Conservation (phyloP, 2,888 invertebrate genomes). For the Tetramorium bicarinatum region DNA sequence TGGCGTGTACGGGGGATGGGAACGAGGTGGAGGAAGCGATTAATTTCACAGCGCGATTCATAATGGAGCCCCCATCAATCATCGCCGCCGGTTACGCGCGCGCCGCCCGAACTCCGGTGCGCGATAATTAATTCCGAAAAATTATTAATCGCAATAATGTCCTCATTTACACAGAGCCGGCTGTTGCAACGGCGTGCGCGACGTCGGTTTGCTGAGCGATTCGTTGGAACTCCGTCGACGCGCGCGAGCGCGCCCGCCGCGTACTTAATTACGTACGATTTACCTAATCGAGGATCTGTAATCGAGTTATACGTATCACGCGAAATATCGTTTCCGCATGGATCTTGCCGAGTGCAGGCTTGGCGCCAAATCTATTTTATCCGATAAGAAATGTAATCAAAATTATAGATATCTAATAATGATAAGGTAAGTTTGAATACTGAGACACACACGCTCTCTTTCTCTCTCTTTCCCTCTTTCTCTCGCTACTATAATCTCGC, state of each 20-base stretch:
- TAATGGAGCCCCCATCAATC: conserved; percentile 83
- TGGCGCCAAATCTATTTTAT: neutral
- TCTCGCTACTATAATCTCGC: neutral
- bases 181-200: conserved; percentile 58
- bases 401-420: neutral
- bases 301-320: conserved; percentile 41
- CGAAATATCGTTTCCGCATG: conserved; percentile 23
- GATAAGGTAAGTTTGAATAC: neutral
- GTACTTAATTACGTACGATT: conserved; percentile 69
- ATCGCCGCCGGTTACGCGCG: conserved; percentile 76
- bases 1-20: conserved; percentile 55
- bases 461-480: neutral
- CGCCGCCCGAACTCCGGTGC: conserved; percentile 68
- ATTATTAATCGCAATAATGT: conserved; percentile 83
- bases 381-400: conserved; percentile 7
- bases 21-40: conserved; percentile 74
- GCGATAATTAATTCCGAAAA: conserved; percentile 83
- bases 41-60: conserved; percentile 83
- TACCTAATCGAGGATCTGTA: conserved; percentile 65
- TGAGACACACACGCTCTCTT: too few species aligned
- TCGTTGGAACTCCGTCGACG: conserved; percentile 61
- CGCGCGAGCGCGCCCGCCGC: conserved; percentile 37
- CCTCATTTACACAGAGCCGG: conserved; percentile 74
- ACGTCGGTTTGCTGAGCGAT: conserved; percentile 68
- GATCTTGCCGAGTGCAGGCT: neutral